Evolutionary conservation across 2,888 invertebrate genomes (phyloP).

Genomic region (Nudaria mundana): DNA sequence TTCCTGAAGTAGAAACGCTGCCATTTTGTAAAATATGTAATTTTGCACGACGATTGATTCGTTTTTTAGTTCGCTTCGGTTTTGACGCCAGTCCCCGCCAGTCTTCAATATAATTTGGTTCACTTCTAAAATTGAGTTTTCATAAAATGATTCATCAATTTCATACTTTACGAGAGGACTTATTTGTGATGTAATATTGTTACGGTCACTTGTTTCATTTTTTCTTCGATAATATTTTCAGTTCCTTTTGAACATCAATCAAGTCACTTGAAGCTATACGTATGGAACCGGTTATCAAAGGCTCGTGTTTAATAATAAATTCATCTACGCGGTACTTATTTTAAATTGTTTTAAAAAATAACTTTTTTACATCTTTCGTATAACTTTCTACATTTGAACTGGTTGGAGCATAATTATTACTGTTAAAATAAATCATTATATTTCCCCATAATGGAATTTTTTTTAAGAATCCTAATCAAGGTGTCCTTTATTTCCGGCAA

Average conservation of each 20-base stretch:
- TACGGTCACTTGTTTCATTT: conserved; percentile 12
- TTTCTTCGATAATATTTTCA: conserved; percentile 9
- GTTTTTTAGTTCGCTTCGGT: conserved; percentile 14
- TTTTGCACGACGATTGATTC: conserved; percentile 8
- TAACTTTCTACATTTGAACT: conserved; percentile 19
- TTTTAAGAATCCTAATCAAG: conserved; percentile 13
- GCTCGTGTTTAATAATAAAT: conserved; percentile 14
- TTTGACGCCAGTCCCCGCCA: conserved; percentile 14
- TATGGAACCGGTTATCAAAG: conserved; percentile 14
- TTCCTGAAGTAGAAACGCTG: conserved; percentile 7
- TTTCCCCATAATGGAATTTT: conserved; percentile 16
- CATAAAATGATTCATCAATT: conserved; percentile 12
- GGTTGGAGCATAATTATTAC: conserved; percentile 9
- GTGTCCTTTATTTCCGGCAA: conserved; percentile 11
- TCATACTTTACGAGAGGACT: conserved; percentile 8
- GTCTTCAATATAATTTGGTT: conserved; percentile 15
- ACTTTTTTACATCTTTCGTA: conserved; percentile 14
- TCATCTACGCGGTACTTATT: conserved; percentile 16
- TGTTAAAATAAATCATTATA: conserved; percentile 16
- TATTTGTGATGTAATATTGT: conserved; percentile 13
- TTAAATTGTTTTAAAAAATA: conserved; percentile 13
- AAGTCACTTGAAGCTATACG: conserved; percentile 11
- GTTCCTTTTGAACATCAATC: conserved; percentile 11
- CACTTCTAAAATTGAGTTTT: conserved; percentile 13
- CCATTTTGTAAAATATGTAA: conserved; percentile 10